Base-by-base conservation (phyloP, 1,140 invertebrate genomes). In the Zaprionus taronus region DNA sequence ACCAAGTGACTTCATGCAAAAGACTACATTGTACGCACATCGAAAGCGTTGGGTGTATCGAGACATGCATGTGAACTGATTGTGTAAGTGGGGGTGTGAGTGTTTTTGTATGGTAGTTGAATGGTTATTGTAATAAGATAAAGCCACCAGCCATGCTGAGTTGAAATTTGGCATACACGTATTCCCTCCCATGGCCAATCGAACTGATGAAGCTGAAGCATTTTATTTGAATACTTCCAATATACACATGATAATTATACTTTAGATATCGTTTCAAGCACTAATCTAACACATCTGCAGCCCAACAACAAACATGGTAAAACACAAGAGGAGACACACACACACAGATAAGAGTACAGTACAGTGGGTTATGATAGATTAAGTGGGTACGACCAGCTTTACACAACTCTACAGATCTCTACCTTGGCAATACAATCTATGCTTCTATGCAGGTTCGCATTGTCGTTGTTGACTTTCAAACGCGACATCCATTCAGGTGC, bases 341-440 rank as follows among this genome's bases (percentile, higher is more conserved):
- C 66, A 63, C 57, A 31, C 66, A 63, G 53, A 24, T 14, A 24
- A 4, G 47, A 14, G 22, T 65, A 63, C 34, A n/a, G n/a, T 17
- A 41, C 67, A 74, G 51, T 28, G 57, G 61, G 31, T 47, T 20
- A 69, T 24, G 6, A 20, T 67, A 64, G 47, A 78, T 66, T 72
- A 61, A 20, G 47, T 51, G n/a, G 20, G 1, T 60, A 75, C 24
- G 34, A 38, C 41, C 26, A 34, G 20, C 55, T n/a, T 31, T 44
- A 57, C 15, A 66, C 22, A 60, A 66, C 62, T 57, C 41, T 9
- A 44, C 41, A 44, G 17, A 62, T 76, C 64, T 93, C 91, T 74
- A 95, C 95, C 86, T 95, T 95, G 41, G 94, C 94, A 80, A 96
- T 95, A 79, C 95, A 96, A 90, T 96, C 95, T 58, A 95, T 95